phyloP scores from a whole-genome alignment of 1,140 invertebrate genomes.

The Brachionus angularis region DNA sequence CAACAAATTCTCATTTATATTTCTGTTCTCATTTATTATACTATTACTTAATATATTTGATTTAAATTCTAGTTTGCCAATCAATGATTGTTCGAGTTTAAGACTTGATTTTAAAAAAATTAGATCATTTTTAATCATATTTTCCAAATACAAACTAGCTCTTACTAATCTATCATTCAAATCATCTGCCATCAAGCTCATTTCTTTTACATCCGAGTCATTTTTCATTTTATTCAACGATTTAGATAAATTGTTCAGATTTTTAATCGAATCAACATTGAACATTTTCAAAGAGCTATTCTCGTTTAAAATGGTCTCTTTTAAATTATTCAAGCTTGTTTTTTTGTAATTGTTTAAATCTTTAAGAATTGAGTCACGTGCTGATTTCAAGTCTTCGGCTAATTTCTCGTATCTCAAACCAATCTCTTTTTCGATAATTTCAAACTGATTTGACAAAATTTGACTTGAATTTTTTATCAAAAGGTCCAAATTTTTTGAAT shows the following conservation, averaged over 20 bases:
- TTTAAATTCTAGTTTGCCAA: neutral
- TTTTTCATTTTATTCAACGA: too few relatives aligned
- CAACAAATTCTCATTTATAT: neutral
- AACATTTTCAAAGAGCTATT: neutral
- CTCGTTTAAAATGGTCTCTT: neutral
- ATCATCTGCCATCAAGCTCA: too few relatives aligned
- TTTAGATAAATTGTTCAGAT: neutral
- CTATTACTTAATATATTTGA: neutral
- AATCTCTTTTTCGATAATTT: slow-evolving; percentile 13
- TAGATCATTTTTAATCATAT: neutral
- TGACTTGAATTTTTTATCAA: neutral
- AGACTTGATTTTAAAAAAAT: slow-evolving; percentile 19
- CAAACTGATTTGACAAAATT: neutral
- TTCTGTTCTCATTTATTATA: neutral
- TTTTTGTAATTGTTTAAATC: neutral
- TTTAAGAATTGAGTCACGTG: neutral
- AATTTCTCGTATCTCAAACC: neutral
- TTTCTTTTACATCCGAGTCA: too few relatives aligned
- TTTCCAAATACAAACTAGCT: neutral
- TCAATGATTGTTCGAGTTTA: slow-evolving; percentile 12
- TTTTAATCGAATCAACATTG: neutral
- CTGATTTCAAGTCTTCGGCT: neutral
- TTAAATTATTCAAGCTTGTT: neutral
- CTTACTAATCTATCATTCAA: neutral
- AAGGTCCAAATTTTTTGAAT: neutral